Evolutionary conservation across 1,140 invertebrate genomes (phyloP), one percentile per base, ranked within the genome.

Genomic region (Rhagoletis pomonella): DNA sequence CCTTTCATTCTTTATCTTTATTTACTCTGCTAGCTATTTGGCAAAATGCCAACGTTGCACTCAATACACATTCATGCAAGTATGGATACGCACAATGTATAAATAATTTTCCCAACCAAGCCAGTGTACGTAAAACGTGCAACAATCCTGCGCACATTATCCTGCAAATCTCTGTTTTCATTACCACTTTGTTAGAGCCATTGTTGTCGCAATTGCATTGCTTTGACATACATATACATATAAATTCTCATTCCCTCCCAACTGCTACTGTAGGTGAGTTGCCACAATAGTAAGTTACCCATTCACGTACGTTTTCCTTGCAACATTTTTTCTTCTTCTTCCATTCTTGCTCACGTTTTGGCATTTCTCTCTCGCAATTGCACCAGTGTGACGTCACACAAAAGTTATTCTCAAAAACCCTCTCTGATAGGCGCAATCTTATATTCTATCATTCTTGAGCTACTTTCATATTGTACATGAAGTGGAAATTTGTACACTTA

Each of bases 101-200:
- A 9, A 67, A 29, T 62, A 62, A 4, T 62, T 5, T 29, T 1
- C 60, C 4, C 12, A 67, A 4, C n/a, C 64, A 39, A 4, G 29
- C 64, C 29, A 67, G 5, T 39, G n/a, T 62, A 14, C 17, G 60
- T 62, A 9, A 50, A 81, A 29, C 55, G 50, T 81, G 47, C 73
- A 17, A 55, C n/a, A 29, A 47, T 81, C 73, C 73, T 81, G 73
- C 50, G 12, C 73, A 81, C 73, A 81, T 81, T 81, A 50, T 55
- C 44, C 73, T 12, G 6, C 47, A 81, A 81, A 81, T 81, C 73
- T 81, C 7, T 55, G 47, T 19, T 81, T 6, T 17, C 73, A 81
- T 81, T 81, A 81, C 47, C 47, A 81, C 47, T 47, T 77, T n/a
- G 69, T 47, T 77, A 44, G 29, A 29, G 69, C 17, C 12, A 77